These are phyloP conservation scores for Alectura lathami DNA, from an alignment of 2,113 vertebrate genomes.

Conservation along the genomic window DNA sequence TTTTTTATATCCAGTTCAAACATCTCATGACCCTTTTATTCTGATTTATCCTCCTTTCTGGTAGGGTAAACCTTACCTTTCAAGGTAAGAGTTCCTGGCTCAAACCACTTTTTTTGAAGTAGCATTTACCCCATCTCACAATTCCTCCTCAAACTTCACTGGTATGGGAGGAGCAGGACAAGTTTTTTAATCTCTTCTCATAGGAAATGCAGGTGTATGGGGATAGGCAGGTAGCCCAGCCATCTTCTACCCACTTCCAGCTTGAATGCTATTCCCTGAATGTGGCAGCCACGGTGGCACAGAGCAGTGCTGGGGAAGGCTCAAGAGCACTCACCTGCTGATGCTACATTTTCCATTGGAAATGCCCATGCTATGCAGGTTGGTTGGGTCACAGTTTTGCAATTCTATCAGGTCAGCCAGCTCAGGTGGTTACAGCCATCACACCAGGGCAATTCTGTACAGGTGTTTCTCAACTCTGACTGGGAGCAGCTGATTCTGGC, in stretches of 20 bases:
- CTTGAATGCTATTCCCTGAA: neutral
- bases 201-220: neutral
- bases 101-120: neutral
- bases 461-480: neutral
- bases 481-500: neutral
- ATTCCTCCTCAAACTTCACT: neutral
- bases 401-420: neutral
- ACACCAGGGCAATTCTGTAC: neutral
- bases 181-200: neutral
- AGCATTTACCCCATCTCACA: neutral
- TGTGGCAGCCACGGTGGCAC: neutral
- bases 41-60: neutral
- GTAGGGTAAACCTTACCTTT: neutral
- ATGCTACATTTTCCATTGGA: neutral
- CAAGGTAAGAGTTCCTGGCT: neutral
- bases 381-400: rapidly evolving
- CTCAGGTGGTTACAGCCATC: neutral
- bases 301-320: neutral
- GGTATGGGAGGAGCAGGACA: neutral
- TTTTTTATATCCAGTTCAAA: neutral
- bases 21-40: neutral
- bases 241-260: neutral
- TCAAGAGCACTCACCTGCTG: neutral
- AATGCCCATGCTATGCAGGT: neutral
- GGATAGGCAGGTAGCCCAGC: neutral